Conservation (phyloP, 1,140 invertebrate species). For the Drosophila mauritiana region DNA sequence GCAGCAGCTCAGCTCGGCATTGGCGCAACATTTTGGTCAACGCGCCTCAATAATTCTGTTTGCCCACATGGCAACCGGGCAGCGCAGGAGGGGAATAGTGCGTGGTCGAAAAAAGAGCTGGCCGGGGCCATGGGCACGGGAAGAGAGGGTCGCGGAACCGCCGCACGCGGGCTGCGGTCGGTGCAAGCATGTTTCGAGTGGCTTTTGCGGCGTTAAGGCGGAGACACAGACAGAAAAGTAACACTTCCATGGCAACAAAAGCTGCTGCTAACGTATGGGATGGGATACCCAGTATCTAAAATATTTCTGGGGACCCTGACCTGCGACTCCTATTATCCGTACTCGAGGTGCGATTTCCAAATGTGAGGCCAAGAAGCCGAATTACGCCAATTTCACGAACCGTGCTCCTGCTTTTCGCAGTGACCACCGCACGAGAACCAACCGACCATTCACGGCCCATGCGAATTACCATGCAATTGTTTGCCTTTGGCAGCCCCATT, state of each 20-base stretch:
- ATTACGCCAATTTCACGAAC: background rate
- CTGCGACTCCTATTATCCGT: too few species aligned
- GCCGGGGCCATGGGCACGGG: background rate
- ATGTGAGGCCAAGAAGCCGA: background rate
- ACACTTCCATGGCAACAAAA: conserved; percentile 15
- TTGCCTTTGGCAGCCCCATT: conserved; percentile 46
- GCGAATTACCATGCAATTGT: conserved; percentile 76
- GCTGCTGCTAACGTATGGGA: background rate
- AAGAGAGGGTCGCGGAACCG: background rate
- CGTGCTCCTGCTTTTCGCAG: background rate
- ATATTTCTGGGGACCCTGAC: background rate
- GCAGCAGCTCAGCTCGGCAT: conserved; percentile 18
- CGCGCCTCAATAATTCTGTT: conserved; percentile 82
- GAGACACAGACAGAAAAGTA: conserved; percentile 42
- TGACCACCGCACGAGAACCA: background rate
- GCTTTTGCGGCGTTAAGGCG: conserved; percentile 74
- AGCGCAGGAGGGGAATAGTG: conserved; percentile 8
- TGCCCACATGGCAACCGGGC: conserved; percentile 31
- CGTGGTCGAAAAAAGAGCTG: conserved; percentile 3
- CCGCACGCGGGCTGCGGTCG: conserved; percentile 18
- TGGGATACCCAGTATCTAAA: background rate
- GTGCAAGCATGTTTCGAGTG: conserved; percentile 74
- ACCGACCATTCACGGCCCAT: conserved; percentile 14
- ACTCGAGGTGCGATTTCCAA: background rate
- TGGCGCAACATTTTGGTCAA: conserved; percentile 49